Evolutionary conservation across 1,140 invertebrate species (phyloP).

Genomic region (Ridgeia piscesae): DNA sequence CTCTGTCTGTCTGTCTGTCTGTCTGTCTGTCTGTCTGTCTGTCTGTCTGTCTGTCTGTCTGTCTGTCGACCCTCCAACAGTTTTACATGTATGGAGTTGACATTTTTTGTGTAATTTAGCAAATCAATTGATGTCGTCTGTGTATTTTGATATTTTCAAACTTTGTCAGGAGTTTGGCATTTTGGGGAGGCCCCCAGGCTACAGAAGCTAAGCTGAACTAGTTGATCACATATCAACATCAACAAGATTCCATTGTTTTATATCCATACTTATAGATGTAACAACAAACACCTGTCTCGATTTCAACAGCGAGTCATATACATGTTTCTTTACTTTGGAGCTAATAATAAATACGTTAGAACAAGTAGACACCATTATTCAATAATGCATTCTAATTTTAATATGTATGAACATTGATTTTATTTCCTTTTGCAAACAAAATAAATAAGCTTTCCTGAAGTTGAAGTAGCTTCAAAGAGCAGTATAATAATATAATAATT

Average conservation of each 20-base stretch:
- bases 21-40: too few relatives aligned
- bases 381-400: not conserved
- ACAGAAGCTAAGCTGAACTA: too few relatives aligned
- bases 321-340: not conserved
- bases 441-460: not conserved
- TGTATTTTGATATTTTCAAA: too few relatives aligned
- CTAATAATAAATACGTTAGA: not conserved
- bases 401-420: not conserved
- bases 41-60: too few relatives aligned
- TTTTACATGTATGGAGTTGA: too few relatives aligned
- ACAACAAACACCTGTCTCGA: not conserved
- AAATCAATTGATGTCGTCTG: too few relatives aligned
- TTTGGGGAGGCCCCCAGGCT: too few relatives aligned
- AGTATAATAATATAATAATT: not conserved
- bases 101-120: too few relatives aligned
- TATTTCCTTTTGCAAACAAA: not conserved
- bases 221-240: too few relatives aligned
- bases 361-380: not conserved
- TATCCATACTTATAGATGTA: not conserved
- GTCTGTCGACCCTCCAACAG: too few relatives aligned
- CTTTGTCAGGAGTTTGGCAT: too few relatives aligned
- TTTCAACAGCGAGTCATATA: not conserved
- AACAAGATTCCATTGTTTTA: not conserved
- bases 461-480: not conserved
- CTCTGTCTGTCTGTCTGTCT: too few relatives aligned